Evolutionary conservation across 2,113 vertebrate genomes (phyloP).

Genomic region (Ochotona princeps): DNA sequence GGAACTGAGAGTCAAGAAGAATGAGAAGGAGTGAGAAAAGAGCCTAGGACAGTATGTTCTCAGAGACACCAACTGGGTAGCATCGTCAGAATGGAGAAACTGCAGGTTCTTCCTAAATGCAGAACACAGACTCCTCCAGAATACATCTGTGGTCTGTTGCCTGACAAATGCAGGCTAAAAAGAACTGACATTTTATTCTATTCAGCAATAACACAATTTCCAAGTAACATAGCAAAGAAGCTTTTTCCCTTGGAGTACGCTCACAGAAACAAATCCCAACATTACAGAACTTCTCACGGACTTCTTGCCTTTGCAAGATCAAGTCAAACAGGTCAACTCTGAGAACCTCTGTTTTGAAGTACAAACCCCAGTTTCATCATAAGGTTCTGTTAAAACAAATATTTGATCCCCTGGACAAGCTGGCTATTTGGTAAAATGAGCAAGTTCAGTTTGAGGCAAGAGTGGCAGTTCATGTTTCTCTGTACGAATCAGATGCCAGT

Average conservation of each 20-base stretch:
- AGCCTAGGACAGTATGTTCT: not conserved
- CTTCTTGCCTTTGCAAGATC: not conserved
- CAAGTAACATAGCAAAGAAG: not conserved
- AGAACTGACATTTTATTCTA: not conserved
- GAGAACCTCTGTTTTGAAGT: not conserved
- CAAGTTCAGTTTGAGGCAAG: not conserved
- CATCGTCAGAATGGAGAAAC: not conserved
- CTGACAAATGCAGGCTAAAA: conserved; percentile 15
- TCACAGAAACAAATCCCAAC: conserved; percentile 30
- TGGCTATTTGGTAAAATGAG: not conserved
- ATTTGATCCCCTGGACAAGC: not conserved
- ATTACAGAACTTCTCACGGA: conserved; percentile 38
- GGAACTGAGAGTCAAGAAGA: not conserved
- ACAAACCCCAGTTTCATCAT: not conserved
- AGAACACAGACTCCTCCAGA: not conserved
- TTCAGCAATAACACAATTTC: not conserved
- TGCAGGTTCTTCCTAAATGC: not conserved
- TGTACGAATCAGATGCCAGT: not conserved
- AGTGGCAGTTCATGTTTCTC: not conserved
- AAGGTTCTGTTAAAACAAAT: not conserved
- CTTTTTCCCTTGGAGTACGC: not conserved
- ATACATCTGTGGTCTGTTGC: not conserved
- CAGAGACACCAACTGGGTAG: not conserved
- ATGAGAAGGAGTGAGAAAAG: not conserved
- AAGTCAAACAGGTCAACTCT: not conserved